Percentiles rank a stretch among this genome's conserved stretches.
phyloP scores from a whole-genome alignment of 2,113 vertebrate genomes.

The Ibidorhyncha struthersii region DNA sequence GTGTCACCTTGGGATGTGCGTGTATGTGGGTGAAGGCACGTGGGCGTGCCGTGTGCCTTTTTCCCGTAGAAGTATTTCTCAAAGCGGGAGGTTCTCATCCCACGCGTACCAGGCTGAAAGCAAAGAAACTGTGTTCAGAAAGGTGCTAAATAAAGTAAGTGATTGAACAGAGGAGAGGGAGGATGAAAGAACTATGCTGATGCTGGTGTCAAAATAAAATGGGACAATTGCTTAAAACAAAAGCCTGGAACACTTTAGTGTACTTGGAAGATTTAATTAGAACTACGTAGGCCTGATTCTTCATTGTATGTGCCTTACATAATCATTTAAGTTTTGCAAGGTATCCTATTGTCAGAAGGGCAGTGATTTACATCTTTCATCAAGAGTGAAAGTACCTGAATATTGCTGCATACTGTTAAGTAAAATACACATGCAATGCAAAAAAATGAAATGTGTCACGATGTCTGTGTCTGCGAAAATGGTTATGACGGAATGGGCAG shows the following conservation, averaged over 20 bases:
- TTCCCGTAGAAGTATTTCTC: neutral
- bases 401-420: neutral
- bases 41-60: neutral
- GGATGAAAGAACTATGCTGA: neutral
- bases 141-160: slow-evolving; percentile 36
- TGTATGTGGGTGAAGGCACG: neutral
- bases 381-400: neutral
- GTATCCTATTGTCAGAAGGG: neutral
- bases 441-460: neutral
- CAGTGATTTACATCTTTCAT: neutral
- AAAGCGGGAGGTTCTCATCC: neutral
- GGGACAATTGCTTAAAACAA: slow-evolving; percentile 32
- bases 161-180: slow-evolving; percentile 7
- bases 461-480: neutral
- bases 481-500: neutral
- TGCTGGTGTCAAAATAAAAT: slow-evolving; percentile 24
- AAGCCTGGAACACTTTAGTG: neutral
- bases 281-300: neutral
- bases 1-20: neutral
- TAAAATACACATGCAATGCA: neutral
- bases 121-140: neutral
- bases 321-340: neutral
- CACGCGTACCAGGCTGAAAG: neutral
- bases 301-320: neutral
- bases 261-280: slow-evolving; percentile 14